These are phyloP conservation scores for Arizona elegans DNA, from an alignment of 2,113 vertebrate genomes.

Conservation along the genomic window DNA sequence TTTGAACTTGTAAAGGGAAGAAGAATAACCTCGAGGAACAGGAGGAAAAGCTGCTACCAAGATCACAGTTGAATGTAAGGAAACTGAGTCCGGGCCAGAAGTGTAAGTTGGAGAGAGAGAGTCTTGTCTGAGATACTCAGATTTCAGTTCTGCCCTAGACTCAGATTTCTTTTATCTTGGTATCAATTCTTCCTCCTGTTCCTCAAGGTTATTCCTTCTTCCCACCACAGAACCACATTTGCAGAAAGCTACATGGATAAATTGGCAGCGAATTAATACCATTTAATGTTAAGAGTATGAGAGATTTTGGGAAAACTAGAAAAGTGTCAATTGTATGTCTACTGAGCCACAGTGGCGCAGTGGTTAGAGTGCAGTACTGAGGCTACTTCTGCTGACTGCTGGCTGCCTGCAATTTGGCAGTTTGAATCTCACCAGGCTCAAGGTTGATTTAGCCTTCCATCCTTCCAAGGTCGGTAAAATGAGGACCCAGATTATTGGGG, in stretches of 20 bases:
- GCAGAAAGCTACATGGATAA: neutral
- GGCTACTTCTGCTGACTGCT: too few species aligned
- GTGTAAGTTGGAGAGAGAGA: neutral
- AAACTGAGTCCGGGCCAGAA: neutral
- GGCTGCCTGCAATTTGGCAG: too few species aligned
- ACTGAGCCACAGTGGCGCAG: too few species aligned
- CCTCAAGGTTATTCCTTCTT: neutral
- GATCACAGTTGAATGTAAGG: neutral
- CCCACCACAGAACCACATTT: neutral
- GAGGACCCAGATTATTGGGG: too few species aligned
- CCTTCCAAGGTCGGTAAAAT: too few species aligned
- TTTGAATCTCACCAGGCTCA: too few species aligned
- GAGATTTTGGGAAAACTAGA: neutral
- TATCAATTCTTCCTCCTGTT: neutral
- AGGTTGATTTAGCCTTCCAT: too few species aligned
- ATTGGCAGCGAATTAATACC: neutral
- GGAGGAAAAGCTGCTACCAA: neutral
- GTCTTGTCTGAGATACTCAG: neutral
- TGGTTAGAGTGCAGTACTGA: too few species aligned
- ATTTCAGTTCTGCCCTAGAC: neutral
- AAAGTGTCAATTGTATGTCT: neutral
- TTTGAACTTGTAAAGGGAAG: neutral
- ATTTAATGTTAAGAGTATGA: neutral
- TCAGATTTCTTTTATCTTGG: neutral
- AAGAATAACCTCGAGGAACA: neutral